Conservation (phyloP, 2,113 vertebrate genomes). For the Calidris pygmaea region DNA sequence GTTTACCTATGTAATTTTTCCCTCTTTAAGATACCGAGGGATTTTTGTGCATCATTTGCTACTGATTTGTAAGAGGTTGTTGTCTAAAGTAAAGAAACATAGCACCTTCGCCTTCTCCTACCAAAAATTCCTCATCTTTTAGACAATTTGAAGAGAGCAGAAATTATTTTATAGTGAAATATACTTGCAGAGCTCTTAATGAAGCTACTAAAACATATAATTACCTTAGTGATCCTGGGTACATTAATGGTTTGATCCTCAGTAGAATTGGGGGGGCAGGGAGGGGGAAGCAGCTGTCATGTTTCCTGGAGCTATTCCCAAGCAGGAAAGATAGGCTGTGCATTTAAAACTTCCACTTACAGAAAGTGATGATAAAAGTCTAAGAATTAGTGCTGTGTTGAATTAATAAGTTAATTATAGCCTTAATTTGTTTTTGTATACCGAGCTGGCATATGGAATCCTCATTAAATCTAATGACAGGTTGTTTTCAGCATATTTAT, state of each 20-base stretch:
- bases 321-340: background rate
- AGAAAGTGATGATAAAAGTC: background rate
- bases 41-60: conserved; percentile 74
- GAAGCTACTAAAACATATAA: conserved; percentile 38
- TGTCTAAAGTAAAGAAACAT: conserved; percentile 61
- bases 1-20: conserved; percentile 76
- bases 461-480: background rate
- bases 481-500: background rate
- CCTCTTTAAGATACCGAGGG: conserved; percentile 70
- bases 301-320: conserved; percentile 17
- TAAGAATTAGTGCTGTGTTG: background rate
- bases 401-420: conserved; percentile 27
- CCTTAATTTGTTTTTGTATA: conserved; percentile 16
- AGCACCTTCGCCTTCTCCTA: conserved; percentile 17
- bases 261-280: background rate
- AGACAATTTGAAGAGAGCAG: conserved; percentile 4
- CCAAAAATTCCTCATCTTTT: conserved; percentile 58
- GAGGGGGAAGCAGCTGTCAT: background rate
- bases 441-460: background rate
- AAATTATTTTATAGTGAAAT: conserved; percentile 27
- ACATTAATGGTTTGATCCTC: conserved; percentile 27
- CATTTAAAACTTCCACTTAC: background rate
- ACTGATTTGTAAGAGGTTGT: conserved; percentile 70
- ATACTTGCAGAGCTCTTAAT: conserved; percentile 27
- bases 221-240: conserved; percentile 14